Percentiles rank a stretch among this genome's conserved stretches.
phyloP scores from a whole-genome alignment of 2,113 vertebrate species.

The Sialia sialis region DNA sequence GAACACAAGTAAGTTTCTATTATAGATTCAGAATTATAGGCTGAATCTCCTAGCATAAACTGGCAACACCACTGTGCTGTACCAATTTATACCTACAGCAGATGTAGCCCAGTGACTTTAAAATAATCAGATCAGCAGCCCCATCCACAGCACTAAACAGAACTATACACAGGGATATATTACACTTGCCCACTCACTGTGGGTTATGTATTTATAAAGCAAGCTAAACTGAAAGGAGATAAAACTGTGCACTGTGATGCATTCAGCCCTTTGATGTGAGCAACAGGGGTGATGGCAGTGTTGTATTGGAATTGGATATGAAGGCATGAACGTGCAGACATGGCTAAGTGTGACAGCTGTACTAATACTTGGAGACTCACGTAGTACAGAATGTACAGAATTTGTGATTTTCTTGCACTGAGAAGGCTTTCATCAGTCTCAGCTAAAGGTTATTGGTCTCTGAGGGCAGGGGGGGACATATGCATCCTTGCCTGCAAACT shows the following conservation, averaged over 20 bases:
- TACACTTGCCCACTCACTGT: neutral
- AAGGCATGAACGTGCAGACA: neutral
- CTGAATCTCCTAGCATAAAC: neutral
- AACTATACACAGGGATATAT: neutral
- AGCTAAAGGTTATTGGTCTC: neutral
- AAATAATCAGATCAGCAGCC: constrained; percentile 21
- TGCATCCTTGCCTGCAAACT: neutral
- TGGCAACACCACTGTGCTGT: neutral
- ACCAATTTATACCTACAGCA: neutral
- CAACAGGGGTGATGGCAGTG: neutral
- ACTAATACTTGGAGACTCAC: neutral
- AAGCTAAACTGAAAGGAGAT: constrained; percentile 15
- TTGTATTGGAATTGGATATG: neutral
- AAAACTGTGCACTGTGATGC: neutral
- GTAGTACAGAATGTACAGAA: neutral
- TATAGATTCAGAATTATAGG: neutral
- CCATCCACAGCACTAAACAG: neutral
- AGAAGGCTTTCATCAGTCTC: neutral
- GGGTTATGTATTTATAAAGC: neutral
- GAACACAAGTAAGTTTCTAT: constrained; percentile 21
- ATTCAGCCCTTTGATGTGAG: constrained; percentile 13
- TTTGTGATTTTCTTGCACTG: neutral
- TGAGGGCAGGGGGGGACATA: neutral
- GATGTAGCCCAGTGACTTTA: neutral
- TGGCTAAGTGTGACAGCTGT: neutral